Base-by-base conservation (phyloP, 2,888 invertebrate species). In the Eupithecia exiguata region DNA sequence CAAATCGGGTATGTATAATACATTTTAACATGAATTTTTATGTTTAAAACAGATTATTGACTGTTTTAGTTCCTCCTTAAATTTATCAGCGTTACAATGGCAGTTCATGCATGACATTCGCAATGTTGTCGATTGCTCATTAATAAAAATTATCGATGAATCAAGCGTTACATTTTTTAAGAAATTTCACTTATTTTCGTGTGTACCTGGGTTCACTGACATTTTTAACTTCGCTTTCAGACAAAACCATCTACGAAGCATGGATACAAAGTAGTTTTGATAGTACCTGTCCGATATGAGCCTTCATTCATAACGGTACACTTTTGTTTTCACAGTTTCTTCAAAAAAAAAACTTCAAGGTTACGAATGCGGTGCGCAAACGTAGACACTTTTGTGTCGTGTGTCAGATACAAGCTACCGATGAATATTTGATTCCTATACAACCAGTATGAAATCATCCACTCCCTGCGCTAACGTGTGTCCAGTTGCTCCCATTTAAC, bases 51-150 rank as follows among this genome's bases (percentile, higher is more conserved):
- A 46, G 18, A 18, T 46, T 6, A 10, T 21, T 53, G 49, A 10
- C 10, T 49, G 78, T 67, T 69, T 69, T 43, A 74, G 83, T 90
- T 90, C 86, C 88, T 87, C 77, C 79, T 84, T 65, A 86, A 86
- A 90, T 89, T 83, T 78, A 87, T 91, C 89, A 91, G 89, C 80
- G 80, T 89, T 87, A 90, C 74, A 77, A 77, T 75, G 83, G 80
- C 76, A 86, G 77, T 81, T 86, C 84, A 84, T 81, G 89, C 90
- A 88, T 91, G 87, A 89, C 88, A 86, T 72, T 71, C 21, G 65
- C 73, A 76, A 74, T 79, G 77, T 77, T 77, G 83, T 78, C 80
- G 82, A 87, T 79, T 77, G 80, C 80, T 76, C 74, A 79, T 83
- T 82, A 82, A 83, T 84, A 84, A 83, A 81, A 77, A 75, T 74